A percentile compares a stretch with the other conserved stretches of the same genome.
These are phyloP conservation scores for Allophyes oxyacanthae DNA, from an alignment of 2,888 invertebrate genomes.

Conservation along the genomic window DNA sequence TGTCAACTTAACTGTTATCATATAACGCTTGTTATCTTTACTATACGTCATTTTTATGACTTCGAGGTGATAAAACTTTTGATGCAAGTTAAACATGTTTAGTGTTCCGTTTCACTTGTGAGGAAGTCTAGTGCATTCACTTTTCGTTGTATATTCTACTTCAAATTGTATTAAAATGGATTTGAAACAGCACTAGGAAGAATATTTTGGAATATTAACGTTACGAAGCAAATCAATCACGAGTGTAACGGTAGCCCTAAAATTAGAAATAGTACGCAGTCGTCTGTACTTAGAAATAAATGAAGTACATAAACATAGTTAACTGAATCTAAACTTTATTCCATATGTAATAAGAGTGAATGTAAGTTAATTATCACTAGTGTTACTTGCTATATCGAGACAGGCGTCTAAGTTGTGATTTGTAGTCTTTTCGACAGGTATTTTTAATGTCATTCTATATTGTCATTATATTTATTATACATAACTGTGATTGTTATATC, in stretches of 20 bases:
- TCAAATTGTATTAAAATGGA: conserved; percentile 16
- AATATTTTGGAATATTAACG: conserved; percentile 30
- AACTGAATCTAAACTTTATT: conserved; percentile 82
- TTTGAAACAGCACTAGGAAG: conserved; percentile 32
- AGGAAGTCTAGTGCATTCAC: conserved; percentile 26
- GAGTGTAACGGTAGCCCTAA: conserved; percentile 63
- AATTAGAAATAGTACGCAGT: conserved; percentile 67
- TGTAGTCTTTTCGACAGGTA: conserved; percentile 82
- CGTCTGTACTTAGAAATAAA: conserved; percentile 78
- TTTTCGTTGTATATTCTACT: conserved; percentile 23
- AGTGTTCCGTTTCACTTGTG: conserved; percentile 56
- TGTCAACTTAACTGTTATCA: conserved; percentile 49
- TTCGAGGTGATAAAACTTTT: conserved; percentile 37
- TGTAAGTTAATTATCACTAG: conserved; percentile 82
- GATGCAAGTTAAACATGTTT: conserved; percentile 45
- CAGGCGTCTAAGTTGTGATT: conserved; percentile 83
- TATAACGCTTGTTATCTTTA: conserved; percentile 39
- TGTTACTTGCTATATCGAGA: conserved; percentile 73
- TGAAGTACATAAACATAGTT: conserved; percentile 84
- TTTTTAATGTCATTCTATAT: conserved; percentile 77
- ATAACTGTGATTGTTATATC: conserved; percentile 80
- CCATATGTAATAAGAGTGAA: conserved; percentile 81
- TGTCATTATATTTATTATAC: conserved; percentile 71
- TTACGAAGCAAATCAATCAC: conserved; percentile 36
- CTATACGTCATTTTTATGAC: conserved; percentile 40